phyloP scores from a whole-genome alignment of 2,797 vertebrate species.

The Monodelphis domestica region DNA sequence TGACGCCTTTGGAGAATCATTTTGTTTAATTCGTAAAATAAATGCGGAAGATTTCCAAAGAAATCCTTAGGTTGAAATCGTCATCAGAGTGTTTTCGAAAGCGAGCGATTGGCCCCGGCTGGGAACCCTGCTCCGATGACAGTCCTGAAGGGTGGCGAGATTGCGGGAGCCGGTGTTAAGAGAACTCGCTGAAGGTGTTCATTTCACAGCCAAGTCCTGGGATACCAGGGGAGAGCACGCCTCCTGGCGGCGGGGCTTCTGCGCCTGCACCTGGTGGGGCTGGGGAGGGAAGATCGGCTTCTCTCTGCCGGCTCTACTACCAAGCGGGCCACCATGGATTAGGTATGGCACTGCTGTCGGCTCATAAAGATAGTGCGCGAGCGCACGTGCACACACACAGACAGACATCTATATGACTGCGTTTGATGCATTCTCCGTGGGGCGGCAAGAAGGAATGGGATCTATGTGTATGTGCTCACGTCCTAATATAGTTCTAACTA shows the following conservation, averaged over 20 bases:
- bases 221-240: not conserved
- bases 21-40: not conserved
- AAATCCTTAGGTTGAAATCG: not conserved
- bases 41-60: not conserved
- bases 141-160: not conserved
- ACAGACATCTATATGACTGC: not conserved
- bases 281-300: not conserved
- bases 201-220: not conserved
- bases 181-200: not conserved
- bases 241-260: not conserved
- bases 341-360: not conserved
- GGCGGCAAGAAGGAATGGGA: not conserved
- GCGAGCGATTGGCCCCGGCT: not conserved
- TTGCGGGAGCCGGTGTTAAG: not conserved
- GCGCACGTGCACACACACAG: too few species aligned
- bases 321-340: fast-evolving
- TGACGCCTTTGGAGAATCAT: not conserved
- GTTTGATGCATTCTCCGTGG: not conserved
- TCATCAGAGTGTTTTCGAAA: not conserved
- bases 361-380: too few species aligned
- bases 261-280: not conserved
- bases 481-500: not conserved
- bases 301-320: not conserved
- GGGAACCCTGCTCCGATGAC: not conserved
- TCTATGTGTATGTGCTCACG: not conserved